A percentile compares a stretch with the other conserved stretches of the same genome.
phyloP scores from a whole-genome alignment of 2,797 vertebrate genomes.

The Allobates femoralis region DNA sequence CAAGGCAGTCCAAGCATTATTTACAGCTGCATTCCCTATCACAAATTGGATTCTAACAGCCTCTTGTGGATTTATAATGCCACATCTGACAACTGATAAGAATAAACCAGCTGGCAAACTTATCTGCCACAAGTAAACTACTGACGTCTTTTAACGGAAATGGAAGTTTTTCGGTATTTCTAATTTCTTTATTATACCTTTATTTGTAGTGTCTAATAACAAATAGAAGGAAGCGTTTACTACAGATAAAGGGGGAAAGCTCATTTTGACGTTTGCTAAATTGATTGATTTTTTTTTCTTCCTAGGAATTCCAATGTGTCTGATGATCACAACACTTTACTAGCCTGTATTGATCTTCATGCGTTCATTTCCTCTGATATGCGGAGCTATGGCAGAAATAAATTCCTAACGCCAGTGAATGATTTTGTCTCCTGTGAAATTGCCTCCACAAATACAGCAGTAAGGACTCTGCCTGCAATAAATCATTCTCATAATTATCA shows the following conservation, averaged over 20 bases:
- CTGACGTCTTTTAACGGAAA: conserved; percentile 22
- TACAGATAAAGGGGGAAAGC: neutral
- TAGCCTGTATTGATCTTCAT: conserved; percentile 57
- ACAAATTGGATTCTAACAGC: conserved; percentile 58
- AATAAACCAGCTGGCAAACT: conserved; percentile 51
- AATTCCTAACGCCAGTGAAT: conserved; percentile 57
- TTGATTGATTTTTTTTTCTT: conserved; percentile 39
- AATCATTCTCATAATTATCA: conserved; percentile 61
- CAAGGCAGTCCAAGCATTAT: conserved; percentile 50
- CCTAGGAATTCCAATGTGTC: conserved; percentile 46
- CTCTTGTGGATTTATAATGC: conserved; percentile 55
- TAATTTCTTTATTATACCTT: neutral
- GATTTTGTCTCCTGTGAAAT: conserved; percentile 54
- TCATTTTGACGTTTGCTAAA: conserved; percentile 28
- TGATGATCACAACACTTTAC: conserved; percentile 36
- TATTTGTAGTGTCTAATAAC: neutral
- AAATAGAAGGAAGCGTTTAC: neutral
- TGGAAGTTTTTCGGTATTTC: conserved; percentile 6
- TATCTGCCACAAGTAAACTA: conserved; percentile 39
- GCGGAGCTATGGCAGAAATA: conserved; percentile 57
- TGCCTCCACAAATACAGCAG: conserved; percentile 50
- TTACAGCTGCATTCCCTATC: conserved; percentile 55
- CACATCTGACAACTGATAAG: conserved; percentile 55
- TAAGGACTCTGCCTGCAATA: conserved; percentile 53
- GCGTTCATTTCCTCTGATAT: conserved; percentile 55